Base-by-base conservation (phyloP, 1,140 invertebrate genomes). In the Ips nitidus region DNA sequence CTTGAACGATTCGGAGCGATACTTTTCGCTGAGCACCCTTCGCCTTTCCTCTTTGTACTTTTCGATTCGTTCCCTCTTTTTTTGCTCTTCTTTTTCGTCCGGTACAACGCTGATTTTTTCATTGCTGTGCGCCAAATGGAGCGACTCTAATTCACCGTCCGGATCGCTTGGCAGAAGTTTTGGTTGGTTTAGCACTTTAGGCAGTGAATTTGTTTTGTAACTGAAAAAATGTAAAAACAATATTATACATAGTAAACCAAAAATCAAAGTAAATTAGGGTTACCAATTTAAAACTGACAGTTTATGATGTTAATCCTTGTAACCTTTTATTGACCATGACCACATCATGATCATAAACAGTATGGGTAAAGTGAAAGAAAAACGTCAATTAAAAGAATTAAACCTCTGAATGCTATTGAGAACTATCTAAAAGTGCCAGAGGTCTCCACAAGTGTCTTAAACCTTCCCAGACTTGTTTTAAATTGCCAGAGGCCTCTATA, bases 11-110 rank as follows among this genome's bases (percentile, higher is more conserved):
- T 95, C 93, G 0, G 90, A 90, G 64, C 75, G 72, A 43, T 75
- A 79, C 80, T 94, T 95, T 76, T 95, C 92, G 41, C 93, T 85
- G 37, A 96, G 79, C 75, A 93, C 92, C 61, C 88, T 90, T 62
- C 94, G 84, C n/a, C 94, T 83, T 77, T 95, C 94, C 78, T 95
- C 93, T 82, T 97, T 97, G 77, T 95, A 95, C 77, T 91, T 91
- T 79, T 95, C 93, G 71, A 95, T 95, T 52, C 93, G 81, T 76
- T 93, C 91, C 40, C 91, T 80, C 69, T 91, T 88, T 74, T 87
- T 78, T 66, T 74, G 72, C 45, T 75, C 72, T 53, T 75, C 73
- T 39, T 75, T 72, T 36, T 43, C 66, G 40, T 65, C 60, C 8
- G 22, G 53, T 37, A 42, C 41, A 38, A 52, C 47, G 38, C 68